Base-by-base conservation (phyloP, 2,113 vertebrate genomes). In the Prinia subflava region DNA sequence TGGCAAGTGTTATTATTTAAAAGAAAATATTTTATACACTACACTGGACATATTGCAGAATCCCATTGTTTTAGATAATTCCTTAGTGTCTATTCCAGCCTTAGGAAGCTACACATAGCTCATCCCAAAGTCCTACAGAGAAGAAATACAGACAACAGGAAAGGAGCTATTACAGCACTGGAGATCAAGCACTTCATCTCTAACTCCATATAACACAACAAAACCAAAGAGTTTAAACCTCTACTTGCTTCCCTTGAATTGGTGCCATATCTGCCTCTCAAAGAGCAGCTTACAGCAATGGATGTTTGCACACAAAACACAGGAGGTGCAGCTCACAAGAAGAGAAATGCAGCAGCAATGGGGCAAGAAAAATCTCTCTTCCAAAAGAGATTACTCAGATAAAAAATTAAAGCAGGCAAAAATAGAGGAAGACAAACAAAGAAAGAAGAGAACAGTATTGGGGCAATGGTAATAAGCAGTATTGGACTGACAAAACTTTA, bases 201-300 rank as follows among this genome's bases (percentile, higher is more conserved):
- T 12, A 67, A 63, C 33, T 35, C 30, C 23, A 22, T 0, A 0
- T 25, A 90, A 41, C 41, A 21, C 1, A 5, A 28, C 28, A 56
- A 37, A 74, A 67, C 11, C 47, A 18, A 44, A 50, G 41, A 71
- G 20, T n/a, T 91, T 25, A 82, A 87, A 68, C 4, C 20, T 68
- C 74, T 25, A 11, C 13, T 74, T 15, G 2, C 14, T 31, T 55
- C 39, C 35, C 41, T 62, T 74, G 30, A 57, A 27, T 5, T 62
- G 28, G 15, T 53, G 41, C 63, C 10, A 0, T n/a, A 21, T 28
- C 28, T 75, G 78, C 6, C 39, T 35, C 74, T 81, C 68, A 16
- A 81, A 81, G 25, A 91, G 13, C 3, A 15, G 10, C 46, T 87
- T 35, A 64, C 7, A 69, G 41, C 23, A 83, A 63, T 5, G 14